A percentile compares a stretch with the other conserved stretches of the same genome.
Conservation (phyloP, 2,888 invertebrate species). For the Cremastobaeus sp. region DNA sequence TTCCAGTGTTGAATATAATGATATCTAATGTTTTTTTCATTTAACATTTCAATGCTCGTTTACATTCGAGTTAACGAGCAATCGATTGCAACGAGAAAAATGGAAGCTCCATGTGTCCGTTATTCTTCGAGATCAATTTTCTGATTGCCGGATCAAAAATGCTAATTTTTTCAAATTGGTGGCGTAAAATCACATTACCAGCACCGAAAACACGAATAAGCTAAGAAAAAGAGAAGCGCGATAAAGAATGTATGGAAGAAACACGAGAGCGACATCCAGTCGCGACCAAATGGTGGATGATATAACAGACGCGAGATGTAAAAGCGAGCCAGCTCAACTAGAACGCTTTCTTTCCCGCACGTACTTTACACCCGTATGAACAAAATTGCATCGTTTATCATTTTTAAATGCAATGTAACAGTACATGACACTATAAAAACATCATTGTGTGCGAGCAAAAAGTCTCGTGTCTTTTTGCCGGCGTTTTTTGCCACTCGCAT, state of each 20-base stretch:
- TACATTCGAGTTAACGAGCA: no score
- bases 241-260: conserved; percentile 46
- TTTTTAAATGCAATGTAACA: conserved; percentile 53
- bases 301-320: conserved; percentile 44
- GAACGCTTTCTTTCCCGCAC: conserved; percentile 43
- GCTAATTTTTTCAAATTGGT: no score
- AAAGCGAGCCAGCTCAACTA: conserved; percentile 31
- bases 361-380: conserved; percentile 33
- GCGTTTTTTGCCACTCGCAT: no score
- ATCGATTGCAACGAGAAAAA: no score
- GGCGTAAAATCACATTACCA: conserved; percentile 18
- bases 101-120: no score
- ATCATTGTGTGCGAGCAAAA: conserved; percentile 32
- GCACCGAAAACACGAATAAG: conserved; percentile 2
- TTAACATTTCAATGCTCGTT: no score
- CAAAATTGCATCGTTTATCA: conserved; percentile 54
- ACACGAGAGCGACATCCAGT: conserved; percentile 35
- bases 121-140: no score
- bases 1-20: no score
- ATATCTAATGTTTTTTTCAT: no score
- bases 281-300: conserved; percentile 49
- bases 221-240: conserved; percentile 15
- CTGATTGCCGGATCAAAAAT: no score
- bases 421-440: conserved; percentile 30
- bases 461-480: no score